Base-by-base conservation (phyloP, 2,888 invertebrate genomes). In the Parochlus steinenii region DNA sequence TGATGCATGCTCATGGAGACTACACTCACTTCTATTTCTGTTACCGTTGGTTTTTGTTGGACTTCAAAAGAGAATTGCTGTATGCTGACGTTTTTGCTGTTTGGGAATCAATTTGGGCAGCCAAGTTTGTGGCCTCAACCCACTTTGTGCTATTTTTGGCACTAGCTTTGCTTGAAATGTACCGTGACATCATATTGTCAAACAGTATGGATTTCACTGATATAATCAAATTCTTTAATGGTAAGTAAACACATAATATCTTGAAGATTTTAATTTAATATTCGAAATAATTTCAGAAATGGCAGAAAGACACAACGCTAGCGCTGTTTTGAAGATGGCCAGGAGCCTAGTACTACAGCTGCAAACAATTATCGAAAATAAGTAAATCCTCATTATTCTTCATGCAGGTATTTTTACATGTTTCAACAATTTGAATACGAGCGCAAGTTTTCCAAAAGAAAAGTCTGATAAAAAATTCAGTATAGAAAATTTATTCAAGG, bases 201-300 rank as follows among this genome's bases (percentile, higher is more conserved):
- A 93, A 95, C 59, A 74, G 81, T 47, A 95, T 95, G 92, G 92
- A 95, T 61, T 95, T 93, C 55, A 93, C 93, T 0, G 93, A 95
- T 56, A 89, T 93, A 53, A 95, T 95, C 53, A 92, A 92, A 54
- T 95, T 95, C 61, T 95, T 93, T 53, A 95, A 93, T 61, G 92
- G 92, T 90, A 51, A 63, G 61, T 50, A 8, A 20, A 12, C 26
- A 4, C n/a, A 30, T 23, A 11, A 30, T n/a, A 33, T 25, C 3
- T 24, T 17, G 12, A n/a, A 16, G 7, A 17, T 25, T 31, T 24
- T 29, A 11, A 44, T 24, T 26, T 16, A 12, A 24, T 25, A 18
- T 39, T 27, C 28, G 14, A n/a, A n/a, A n/a, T 39, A 42, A 40
- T 68, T 67, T 40, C 64, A 92, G 93, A 93, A 74, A 93, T 93